Base-by-base conservation (phyloP, 1,140 invertebrate species). In the Drosophila ercepeae region DNA sequence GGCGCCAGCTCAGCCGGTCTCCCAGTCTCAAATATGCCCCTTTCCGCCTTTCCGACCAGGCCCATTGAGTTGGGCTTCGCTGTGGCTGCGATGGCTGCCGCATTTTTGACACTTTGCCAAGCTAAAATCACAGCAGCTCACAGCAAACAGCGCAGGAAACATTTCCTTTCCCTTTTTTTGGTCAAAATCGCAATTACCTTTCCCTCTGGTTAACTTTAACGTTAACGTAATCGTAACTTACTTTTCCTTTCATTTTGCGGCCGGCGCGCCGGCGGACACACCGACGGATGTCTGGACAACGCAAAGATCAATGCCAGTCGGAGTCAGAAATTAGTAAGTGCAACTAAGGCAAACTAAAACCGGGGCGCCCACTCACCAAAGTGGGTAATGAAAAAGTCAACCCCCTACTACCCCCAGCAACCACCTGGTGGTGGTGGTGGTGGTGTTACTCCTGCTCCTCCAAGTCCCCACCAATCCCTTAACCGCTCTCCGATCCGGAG, bases 171-270 rank as follows among this genome's bases (percentile, higher is more conserved):
- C 69, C 81, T 78, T 86, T 27, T 32, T 86, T 84, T 59, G 23
- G 55, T 53, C 52, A 61, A 82, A 81, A 86, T 81, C 75, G 81
- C 81, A 86, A 86, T 86, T 86, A 86, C 81, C 81, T 86, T 86
- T 86, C 82, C 81, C 81, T 81, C 67, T 64, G 44, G 79, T 67
- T 75, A 59, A 50, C 51, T 29, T 73, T 65, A 65, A 75, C 73
- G 63, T 65, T 42, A 65, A 71, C 79, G 69, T 76, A 86, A 79
- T 86, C 81, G 81, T 74, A 88, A 86, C 81, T 88, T 88, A 86
- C 81, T 86, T 86, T 86, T 86, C 81, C 81, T 86, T 86, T 86
- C 81, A 86, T 86, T 86, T 86, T 86, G 82, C 75, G 72, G 61
- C 82, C 63, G 44, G 67, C 44, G 18, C 63, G 44, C 72, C 44